Percentiles rank a stretch among this genome's conserved stretches.
phyloP scores from a whole-genome alignment of 1,140 invertebrate genomes.

The Heliconius melpomene region DNA sequence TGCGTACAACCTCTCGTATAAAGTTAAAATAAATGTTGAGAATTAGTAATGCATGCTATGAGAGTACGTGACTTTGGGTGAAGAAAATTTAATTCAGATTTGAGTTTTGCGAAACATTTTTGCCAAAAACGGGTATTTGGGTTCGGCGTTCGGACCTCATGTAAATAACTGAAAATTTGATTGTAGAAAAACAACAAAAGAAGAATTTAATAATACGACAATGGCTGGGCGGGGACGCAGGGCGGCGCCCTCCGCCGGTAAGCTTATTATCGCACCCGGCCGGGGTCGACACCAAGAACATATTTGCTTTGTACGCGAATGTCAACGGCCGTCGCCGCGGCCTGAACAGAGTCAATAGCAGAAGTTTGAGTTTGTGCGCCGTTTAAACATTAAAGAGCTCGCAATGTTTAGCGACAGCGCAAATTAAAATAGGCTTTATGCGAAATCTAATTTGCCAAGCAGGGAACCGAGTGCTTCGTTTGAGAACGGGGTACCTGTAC shows the following conservation, averaged over 20 bases:
- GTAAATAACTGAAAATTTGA: slow-evolving; percentile 65
- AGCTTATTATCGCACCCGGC: slow-evolving; percentile 72
- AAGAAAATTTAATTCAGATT: background rate
- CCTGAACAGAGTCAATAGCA: slow-evolving; percentile 66
- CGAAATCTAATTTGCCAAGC: slow-evolving; percentile 79
- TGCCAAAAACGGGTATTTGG: slow-evolving; percentile 19
- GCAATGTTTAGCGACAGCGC: slow-evolving; percentile 73
- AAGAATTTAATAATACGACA: slow-evolving; percentile 69
- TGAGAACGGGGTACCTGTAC: slow-evolving; percentile 60
- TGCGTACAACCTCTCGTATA: slow-evolving; percentile 49
- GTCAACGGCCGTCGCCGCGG: slow-evolving; percentile 60
- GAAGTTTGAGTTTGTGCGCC: slow-evolving; percentile 66
- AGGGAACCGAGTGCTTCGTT: slow-evolving; percentile 66
- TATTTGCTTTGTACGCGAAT: slow-evolving; percentile 72
- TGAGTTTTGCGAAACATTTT: background rate
- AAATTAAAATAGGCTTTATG: slow-evolving; percentile 81
- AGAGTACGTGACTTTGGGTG: background rate
- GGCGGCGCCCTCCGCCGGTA: slow-evolving; percentile 59
- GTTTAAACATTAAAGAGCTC: slow-evolving; percentile 77
- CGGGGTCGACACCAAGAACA: slow-evolving; percentile 57
- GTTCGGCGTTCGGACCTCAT: slow-evolving; percentile 52
- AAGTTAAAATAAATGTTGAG: slow-evolving; percentile 36
- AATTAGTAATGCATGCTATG: slow-evolving; percentile 40
- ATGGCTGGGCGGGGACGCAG: slow-evolving; percentile 52
- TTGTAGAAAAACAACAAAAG: slow-evolving; percentile 60